These are phyloP conservation scores for Meloidogyne exigua DNA, from an alignment of 1,140 invertebrate species.

Conservation along the genomic window DNA sequence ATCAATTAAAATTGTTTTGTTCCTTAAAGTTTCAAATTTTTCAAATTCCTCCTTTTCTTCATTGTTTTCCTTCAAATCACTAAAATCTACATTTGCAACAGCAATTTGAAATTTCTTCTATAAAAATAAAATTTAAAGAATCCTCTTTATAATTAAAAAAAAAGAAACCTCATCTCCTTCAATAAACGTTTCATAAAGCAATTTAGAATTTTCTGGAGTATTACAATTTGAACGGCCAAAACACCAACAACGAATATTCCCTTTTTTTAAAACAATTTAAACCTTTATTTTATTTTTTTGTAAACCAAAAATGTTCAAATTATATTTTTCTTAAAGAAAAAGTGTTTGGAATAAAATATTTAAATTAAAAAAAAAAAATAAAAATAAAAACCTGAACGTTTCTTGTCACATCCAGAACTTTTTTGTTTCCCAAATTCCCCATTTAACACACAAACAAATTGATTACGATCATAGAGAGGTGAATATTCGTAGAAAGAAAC, in stretches of 20 bases:
- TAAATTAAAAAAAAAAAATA: too few relatives aligned
- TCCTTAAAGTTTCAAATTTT: background rate
- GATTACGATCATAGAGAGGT: slow-evolving; percentile 49
- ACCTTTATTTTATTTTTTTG: too few relatives aligned
- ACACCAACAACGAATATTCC: slow-evolving; percentile 47
- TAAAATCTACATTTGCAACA: slow-evolving; percentile 13
- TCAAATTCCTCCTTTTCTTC: background rate
- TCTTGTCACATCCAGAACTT: slow-evolving; percentile 38
- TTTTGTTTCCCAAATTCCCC: slow-evolving; percentile 39
- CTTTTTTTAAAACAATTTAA: too few relatives aligned
- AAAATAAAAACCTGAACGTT: slow-evolving; percentile 37
- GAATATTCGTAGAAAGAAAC: slow-evolving; percentile 48
- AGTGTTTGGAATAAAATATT: too few relatives aligned
- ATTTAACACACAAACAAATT: slow-evolving; percentile 50
- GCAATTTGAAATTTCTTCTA: slow-evolving; percentile 12
- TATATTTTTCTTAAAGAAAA: too few relatives aligned
- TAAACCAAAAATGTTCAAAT: too few relatives aligned
- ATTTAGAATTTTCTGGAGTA: slow-evolving; percentile 39
- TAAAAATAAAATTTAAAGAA: background rate
- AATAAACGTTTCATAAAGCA: slow-evolving; percentile 33
- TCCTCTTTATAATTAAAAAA: background rate
- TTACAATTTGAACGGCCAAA: slow-evolving; percentile 47
- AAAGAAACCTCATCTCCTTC: slow-evolving; percentile 22
- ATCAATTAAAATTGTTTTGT: background rate
- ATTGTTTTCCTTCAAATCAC: background rate